Base-by-base conservation (phyloP, 1,140 invertebrate species). In the Drosophila sp. region DNA sequence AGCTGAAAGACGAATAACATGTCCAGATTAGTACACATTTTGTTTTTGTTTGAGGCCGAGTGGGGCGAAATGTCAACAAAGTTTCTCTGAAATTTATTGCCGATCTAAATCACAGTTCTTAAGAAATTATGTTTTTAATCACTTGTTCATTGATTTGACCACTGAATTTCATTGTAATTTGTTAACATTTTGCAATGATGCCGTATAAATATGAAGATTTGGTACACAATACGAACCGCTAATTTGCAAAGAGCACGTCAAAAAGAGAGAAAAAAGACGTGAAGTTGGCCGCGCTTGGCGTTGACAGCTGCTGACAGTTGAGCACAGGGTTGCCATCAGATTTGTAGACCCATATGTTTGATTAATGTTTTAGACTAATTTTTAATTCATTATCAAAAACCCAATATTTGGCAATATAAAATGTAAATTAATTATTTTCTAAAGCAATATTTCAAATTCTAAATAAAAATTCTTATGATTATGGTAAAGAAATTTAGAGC, bases 171-270 rank as follows among this genome's bases (percentile, higher is more conserved):
- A 54, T 47, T 23, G 64, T 30, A 41, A 61, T 33, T n/a, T 58
- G 11, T 10, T 40, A 66, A 47, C 60, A 50, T 11, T 54, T 55
- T 7, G 8, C 1, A 25, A 4, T 56, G 79, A 81, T 81, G 79
- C 62, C 55, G 57, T 56, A 50, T n/a, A 72, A 66, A 76, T 60
- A 69, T 76, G n/a, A 25, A 66, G 84, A 85, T 85, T 89, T 75
- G 35, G 38, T 38, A 35, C 68, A 66, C 50, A 77, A 61, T 82
- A 85, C 84, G 78, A 72, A 89, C 84, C 84, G 79, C 79, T 84
- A 75, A 76, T 50, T 85, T 69, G 70, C 71, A 74, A 79, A 73
- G 84, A 82, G 84, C 84, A 89, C 84, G 84, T 85, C 80, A 89
- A 89, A 78, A 89, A 89, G 82, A 80, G 80, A 89, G 82, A 80